Evolutionary conservation across 2,797 vertebrate species (phyloP), one percentile per base, ranked within the genome.

Genomic region (Gallirallus australis): DNA sequence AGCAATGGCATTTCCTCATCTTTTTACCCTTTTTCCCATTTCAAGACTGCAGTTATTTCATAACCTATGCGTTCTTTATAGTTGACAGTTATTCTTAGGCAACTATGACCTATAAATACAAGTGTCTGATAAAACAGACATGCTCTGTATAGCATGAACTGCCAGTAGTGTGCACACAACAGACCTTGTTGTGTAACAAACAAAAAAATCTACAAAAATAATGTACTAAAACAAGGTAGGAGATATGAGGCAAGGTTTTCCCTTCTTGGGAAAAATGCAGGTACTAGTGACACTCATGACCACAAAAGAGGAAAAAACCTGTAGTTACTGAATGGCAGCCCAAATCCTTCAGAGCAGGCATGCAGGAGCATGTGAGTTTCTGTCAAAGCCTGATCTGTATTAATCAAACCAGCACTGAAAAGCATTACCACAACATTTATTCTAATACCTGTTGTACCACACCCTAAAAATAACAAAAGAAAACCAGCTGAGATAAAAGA

Each of bases 21-120:
- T 92, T 72, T 82, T 75, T 35, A 72, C 14, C 31, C 60, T 63
- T 68, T 75, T 63, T 72, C 30, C 8, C 42, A 7, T 72, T 78
- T 86, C 31, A 93, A 72, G 82, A 54, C 2, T 71, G 65, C 79
- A 82, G 73, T 86, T 95, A 90, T 86, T 90, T 91, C 92, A 94
- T 48, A 88, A 95, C 31, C 73, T 39, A 4, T 1, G 1, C 21
- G n/a, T 37, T 33, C 66, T 54, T 69, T 52, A 13, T 10, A 81
- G 77, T 2, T 59, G 88, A 47, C 65, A 77, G 81, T 66, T 95
- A 90, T 54, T 86, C 84, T 89, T 89, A 45, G 37, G 78, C 73
- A 94, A 89, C 35, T 25, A 53, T 50, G 72, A 61, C 35, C 57
- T 87, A 64, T 45, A 50, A 77, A 63, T 30, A n/a, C 0, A 8